Percentiles rank a stretch among this genome's conserved stretches.
These are phyloP conservation scores for Caenorhabditis sp. DNA, from an alignment of 2,888 invertebrate genomes.

Conservation along the genomic window DNA sequence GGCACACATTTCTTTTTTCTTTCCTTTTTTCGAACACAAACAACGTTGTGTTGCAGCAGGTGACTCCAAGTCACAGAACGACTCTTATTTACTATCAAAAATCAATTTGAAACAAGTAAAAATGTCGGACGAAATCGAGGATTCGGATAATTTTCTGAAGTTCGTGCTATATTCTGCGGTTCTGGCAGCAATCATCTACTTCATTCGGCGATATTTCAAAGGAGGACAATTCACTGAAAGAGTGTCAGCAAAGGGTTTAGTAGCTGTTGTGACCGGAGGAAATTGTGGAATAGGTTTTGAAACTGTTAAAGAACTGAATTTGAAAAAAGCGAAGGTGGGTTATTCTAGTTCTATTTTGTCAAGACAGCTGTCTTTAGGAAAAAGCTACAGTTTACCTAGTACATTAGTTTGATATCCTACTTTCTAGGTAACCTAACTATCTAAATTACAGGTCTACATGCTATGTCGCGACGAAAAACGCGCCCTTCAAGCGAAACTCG, in stretches of 20 bases:
- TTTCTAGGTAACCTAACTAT: too few species aligned
- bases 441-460: slow-evolving; percentile 66
- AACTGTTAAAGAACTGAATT: slow-evolving; percentile 61
- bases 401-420: too few species aligned
- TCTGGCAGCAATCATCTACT: not conserved
- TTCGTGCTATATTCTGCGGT: not conserved
- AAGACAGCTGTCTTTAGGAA: too few species aligned
- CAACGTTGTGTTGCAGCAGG: too few species aligned
- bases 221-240: slow-evolving; percentile 67
- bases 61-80: too few species aligned
- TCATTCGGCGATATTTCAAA: slow-evolving; percentile 54
- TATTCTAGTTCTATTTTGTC: too few species aligned
- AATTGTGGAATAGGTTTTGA: slow-evolving; percentile 85
- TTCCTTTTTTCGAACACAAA: not conserved
- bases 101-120: not conserved
- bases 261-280: slow-evolving; percentile 85
- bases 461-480: slow-evolving; percentile 61
- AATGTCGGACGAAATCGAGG: slow-evolving; percentile 4
- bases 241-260: slow-evolving; percentile 77
- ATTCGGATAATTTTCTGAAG: not conserved
- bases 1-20: not conserved
- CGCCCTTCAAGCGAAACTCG: slow-evolving; percentile 55
- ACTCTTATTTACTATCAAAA: too few species aligned
- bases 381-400: too few species aligned
- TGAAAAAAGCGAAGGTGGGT: slow-evolving; percentile 62